Percentiles rank a stretch among this genome's conserved stretches.
Conservation (phyloP, 2,888 invertebrate genomes). For the Nephrotoma flavescens region DNA sequence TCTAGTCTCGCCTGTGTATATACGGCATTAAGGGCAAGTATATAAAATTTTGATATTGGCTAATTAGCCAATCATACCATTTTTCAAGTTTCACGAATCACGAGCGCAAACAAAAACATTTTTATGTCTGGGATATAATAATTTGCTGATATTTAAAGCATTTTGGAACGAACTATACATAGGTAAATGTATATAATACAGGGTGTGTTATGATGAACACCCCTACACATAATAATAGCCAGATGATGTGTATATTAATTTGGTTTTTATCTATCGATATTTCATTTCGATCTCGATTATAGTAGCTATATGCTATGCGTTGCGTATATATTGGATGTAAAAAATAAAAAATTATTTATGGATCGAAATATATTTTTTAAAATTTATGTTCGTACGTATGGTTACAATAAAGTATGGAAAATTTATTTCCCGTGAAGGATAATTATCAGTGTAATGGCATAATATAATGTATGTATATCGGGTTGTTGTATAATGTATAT, state of each 20-base stretch:
- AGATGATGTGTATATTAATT: not conserved
- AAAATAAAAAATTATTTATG: not conserved
- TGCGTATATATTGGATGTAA: not conserved
- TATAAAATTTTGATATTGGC: not conserved
- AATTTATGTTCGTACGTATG: not conserved
- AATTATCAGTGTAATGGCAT: not conserved
- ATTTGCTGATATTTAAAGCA: not conserved
- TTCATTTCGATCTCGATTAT: not conserved
- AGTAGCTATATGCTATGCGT: not conserved
- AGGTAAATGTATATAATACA: not conserved
- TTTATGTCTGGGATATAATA: not conserved
- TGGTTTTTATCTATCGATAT: not conserved
- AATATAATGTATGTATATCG: not conserved
- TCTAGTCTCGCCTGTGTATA: not conserved
- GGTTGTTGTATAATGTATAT: no score
- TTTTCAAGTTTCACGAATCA: not conserved
- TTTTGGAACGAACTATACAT: not conserved
- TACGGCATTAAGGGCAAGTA: not conserved
- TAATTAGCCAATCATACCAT: not conserved
- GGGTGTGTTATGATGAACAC: not conserved
- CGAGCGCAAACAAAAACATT: not conserved
- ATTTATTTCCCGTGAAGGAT: not conserved
- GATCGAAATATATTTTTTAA: not conserved
- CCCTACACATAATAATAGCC: not conserved
- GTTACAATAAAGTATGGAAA: not conserved